phyloP scores from a whole-genome alignment of 2,797 vertebrate species.

The Tokudaia tokunoshimensis region DNA sequence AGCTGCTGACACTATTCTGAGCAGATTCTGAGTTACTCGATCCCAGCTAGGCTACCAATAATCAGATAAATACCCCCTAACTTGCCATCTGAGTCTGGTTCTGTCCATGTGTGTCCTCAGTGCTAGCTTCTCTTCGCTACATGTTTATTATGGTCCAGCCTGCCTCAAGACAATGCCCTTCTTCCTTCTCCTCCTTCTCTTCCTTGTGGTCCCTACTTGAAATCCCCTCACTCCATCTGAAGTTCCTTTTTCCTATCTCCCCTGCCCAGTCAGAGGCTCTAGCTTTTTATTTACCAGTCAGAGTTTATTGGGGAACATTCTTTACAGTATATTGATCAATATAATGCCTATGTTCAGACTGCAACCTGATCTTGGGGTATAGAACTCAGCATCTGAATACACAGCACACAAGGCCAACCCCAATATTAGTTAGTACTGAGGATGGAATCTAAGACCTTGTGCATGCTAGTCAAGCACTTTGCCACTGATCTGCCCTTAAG shows the following conservation, averaged over 20 bases:
- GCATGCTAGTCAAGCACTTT: neutral
- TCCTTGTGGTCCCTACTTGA: neutral
- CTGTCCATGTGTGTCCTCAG: neutral
- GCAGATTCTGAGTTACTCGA: neutral
- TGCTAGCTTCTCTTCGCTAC: neutral
- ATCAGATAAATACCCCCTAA: neutral
- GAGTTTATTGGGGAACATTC: neutral
- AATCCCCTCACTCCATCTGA: neutral
- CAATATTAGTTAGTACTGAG: neutral
- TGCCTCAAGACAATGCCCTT: neutral
- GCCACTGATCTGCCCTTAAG: neutral
- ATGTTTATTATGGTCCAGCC: neutral
- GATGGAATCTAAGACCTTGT: neutral
- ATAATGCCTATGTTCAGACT: neutral
- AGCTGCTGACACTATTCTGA: neutral
- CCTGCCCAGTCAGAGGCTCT: neutral
- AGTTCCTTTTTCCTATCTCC: neutral
- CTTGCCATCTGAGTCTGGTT: neutral
- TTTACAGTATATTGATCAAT: neutral
- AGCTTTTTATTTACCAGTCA: neutral
- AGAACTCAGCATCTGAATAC: neutral
- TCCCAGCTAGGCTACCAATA: neutral
- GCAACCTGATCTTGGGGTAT: neutral
- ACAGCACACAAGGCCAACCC: neutral
- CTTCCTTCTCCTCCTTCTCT: neutral